Base-by-base conservation (phyloP, 2,888 invertebrate genomes). In the Augiades crinisus region DNA sequence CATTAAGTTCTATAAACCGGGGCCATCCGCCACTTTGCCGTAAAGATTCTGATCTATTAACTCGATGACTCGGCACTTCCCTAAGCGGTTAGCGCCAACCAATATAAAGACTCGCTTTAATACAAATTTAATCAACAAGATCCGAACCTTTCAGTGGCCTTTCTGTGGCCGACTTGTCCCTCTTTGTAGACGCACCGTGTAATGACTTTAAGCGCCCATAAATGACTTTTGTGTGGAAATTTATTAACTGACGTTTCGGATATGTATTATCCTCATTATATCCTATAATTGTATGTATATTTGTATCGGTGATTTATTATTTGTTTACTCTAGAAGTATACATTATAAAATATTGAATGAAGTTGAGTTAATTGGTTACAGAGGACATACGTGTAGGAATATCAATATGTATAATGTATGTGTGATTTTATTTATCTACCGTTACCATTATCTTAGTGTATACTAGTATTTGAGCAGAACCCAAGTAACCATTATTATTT, bases 101-200 rank as follows among this genome's bases (percentile, higher is more conserved):
- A 70, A 78, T 73, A 81, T 76, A 82, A 81, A 81, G 73, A 77
- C 68, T 79, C 82, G 83, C 83, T 70, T 79, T 84, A 83, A 84
- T 85, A 88, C 83, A 86, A 88, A 88, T 89, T 89, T 85, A 88
- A 88, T 89, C 86, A 88, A 85, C 84, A 76, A 73, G 69, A 76
- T 72, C 75, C 77, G 67, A 67, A 64, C 73, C 79, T 75, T 84
- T 81, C 72, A 77, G 73, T 72, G 66, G 66, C 75, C 75, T 75
- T 84, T 51, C 45, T 78, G 81, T 78, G 81, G 78, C 75, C 75
- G 74, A 80, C 79, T 70, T 66, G 71, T 69, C 67, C 68, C 63
- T 65, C 68, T 78, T 84, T 86, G 78, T 81, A 68, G 77, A 72
- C 63, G 66, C 74, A 75, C 79, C 81, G 78, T 83, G 78, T 88